Percentiles rank a stretch among this genome's conserved stretches.
Evolutionary conservation across 2,113 vertebrate species (phyloP).

Genomic region (Platysternon megacephalum): DNA sequence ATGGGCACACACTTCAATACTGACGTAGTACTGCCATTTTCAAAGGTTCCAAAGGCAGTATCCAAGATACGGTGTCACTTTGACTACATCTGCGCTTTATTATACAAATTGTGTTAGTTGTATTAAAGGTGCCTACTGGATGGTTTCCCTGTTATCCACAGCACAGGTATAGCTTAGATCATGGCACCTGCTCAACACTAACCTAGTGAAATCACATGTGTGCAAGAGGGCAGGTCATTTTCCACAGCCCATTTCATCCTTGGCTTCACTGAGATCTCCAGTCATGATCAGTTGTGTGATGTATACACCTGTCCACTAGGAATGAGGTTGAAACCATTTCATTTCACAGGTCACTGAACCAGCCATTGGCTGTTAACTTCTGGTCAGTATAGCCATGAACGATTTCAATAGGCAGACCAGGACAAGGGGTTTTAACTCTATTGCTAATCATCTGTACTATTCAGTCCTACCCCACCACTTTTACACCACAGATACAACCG

Average conservation of each 20-base stretch:
- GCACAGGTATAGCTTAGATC: background rate
- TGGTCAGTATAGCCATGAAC: accelerated
- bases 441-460: background rate
- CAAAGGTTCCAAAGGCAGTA: background rate
- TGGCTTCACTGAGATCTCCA: background rate
- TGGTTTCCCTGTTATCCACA: background rate
- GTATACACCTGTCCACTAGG: background rate
- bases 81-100: background rate
- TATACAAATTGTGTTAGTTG: background rate
- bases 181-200: background rate
- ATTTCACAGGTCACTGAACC: background rate
- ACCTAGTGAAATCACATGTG: background rate
- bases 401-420: background rate
- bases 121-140: background rate
- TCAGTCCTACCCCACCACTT: background rate
- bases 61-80: background rate
- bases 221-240: background rate
- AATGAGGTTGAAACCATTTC: background rate
- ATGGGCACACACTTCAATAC: background rate
- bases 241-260: background rate
- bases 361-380: background rate
- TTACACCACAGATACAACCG: background rate
- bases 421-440: background rate
- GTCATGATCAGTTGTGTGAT: background rate
- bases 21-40: background rate